Evolutionary conservation across 1,140 invertebrate genomes (phyloP).

Genomic region (Bombus picipes): DNA sequence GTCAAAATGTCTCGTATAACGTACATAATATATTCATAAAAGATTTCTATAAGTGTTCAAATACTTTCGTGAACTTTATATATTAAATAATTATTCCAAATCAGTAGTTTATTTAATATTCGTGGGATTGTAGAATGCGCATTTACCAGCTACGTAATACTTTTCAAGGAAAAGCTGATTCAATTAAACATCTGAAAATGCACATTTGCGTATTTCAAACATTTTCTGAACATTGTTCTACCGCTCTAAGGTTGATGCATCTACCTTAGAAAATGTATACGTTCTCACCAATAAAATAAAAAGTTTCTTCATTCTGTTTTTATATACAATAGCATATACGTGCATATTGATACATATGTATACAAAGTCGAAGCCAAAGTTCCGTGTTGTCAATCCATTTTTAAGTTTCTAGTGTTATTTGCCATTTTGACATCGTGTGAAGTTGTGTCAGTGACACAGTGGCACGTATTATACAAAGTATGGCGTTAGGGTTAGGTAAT

Average conservation of each 20-base stretch:
- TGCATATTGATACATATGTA: not conserved
- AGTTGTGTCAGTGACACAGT: not conserved
- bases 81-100: not conserved
- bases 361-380: not conserved
- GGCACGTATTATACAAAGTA: conserved; percentile 26
- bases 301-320: not conserved
- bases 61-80: not conserved
- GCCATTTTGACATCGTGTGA: conserved; percentile 15
- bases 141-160: not conserved
- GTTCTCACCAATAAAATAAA: not conserved
- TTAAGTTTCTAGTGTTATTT: conserved; percentile 12
- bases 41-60: not conserved
- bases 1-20: not conserved
- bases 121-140: not conserved
- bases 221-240: not conserved
- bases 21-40: not conserved
- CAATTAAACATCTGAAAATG: not conserved
- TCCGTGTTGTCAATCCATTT: not conserved
- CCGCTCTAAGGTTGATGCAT: not conserved
- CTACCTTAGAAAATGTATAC: not conserved
- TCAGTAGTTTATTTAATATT: not conserved
- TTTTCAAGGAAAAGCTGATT: not conserved
- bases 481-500: conserved; percentile 49
- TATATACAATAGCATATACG: not conserved
- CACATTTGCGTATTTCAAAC: not conserved